These are phyloP conservation scores for Mylabris sibirica DNA, from an alignment of 2,888 invertebrate species.

Conservation along the genomic window DNA sequence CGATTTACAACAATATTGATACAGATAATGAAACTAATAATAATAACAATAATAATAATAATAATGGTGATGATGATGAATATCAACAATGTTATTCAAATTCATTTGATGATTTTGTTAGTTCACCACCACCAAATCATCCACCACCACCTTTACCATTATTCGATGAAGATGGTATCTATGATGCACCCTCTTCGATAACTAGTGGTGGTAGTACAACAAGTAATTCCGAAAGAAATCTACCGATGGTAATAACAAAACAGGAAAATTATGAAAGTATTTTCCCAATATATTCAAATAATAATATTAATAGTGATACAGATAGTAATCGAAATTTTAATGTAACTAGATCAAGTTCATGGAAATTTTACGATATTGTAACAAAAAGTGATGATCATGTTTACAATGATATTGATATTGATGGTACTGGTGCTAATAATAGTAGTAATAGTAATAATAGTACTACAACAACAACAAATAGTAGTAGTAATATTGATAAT, in stretches of 20 bases:
- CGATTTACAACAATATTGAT: slow-evolving; percentile 52
- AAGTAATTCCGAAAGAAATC: slow-evolving; percentile 51
- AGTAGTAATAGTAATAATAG: slow-evolving; percentile 16
- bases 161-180: slow-evolving; percentile 65
- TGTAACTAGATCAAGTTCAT: slow-evolving; percentile 63
- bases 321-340: slow-evolving; percentile 41
- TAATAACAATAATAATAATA: no score
- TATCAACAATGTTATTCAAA: neutral
- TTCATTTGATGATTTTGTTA: slow-evolving; percentile 49
- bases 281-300: slow-evolving; percentile 57
- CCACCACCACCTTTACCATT: slow-evolving; percentile 65
- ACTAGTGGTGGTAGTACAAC: slow-evolving; percentile 57
- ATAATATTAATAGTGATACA: slow-evolving; percentile 48
- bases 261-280: slow-evolving; percentile 59
- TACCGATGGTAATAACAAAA: slow-evolving; percentile 20
- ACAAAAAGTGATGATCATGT: slow-evolving; percentile 33
- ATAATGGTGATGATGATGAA: slow-evolving; percentile 20
- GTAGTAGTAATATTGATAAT: slow-evolving; percentile 17
- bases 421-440: slow-evolving; percentile 37
- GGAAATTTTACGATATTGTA: slow-evolving; percentile 64
- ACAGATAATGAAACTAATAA: slow-evolving; percentile 31
- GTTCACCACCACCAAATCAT: slow-evolving; percentile 66
- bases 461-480: neutral
- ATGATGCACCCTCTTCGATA: slow-evolving; percentile 62
- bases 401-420: slow-evolving; percentile 39